Base-by-base conservation (phyloP, 2,888 invertebrate genomes). In the Sceliomorpha sp. region DNA sequence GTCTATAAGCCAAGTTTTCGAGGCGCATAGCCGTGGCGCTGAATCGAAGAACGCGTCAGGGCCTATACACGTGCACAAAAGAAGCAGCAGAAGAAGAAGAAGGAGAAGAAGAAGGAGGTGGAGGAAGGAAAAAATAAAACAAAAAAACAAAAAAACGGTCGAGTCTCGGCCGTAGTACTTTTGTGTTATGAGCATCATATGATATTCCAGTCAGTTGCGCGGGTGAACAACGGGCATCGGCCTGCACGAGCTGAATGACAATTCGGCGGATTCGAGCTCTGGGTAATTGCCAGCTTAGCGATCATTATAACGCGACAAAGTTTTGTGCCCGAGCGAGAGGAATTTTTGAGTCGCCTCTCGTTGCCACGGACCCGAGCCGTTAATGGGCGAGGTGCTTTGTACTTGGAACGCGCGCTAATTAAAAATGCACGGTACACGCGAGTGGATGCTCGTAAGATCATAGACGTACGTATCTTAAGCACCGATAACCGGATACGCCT, bases 281-380 rank as follows among this genome's bases (percentile, higher is more conserved):
- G 85, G 85, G 85, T 86, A 86, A 86, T 85, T 86, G 86, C 86
- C 86, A 86, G 83, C 79, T 82, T 78, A 81, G 77, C 77, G 75
- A 82, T 83, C 82, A 83, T 84, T 80, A 83, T 80, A 79, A 80
- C 80, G 75, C 76, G 72, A 70, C 39, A 50, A 59, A 31, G 55
- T 69, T 62, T 58, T 62, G 37, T 51, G 13, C 1, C 34, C 44
- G 12, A 1, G 17, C 40, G 37, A 27, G n/a, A 13, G n/a, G 2
- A 27, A 24, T 42, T 42, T 42, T 31, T 1, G 7, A 37, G 13
- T 6, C 5, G 7, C 2, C 9, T 15, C 17, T 12, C 10, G 6
- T 12, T 5, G 37, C 20, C 3, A 5, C 3, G 2, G 20, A 20
- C 20, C 5, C 20, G 20, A n/a, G 20, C 5, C 20, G 20, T 20